These are phyloP conservation scores for Passer montanus DNA, from an alignment of 2,113 vertebrate genomes.

Conservation along the genomic window DNA sequence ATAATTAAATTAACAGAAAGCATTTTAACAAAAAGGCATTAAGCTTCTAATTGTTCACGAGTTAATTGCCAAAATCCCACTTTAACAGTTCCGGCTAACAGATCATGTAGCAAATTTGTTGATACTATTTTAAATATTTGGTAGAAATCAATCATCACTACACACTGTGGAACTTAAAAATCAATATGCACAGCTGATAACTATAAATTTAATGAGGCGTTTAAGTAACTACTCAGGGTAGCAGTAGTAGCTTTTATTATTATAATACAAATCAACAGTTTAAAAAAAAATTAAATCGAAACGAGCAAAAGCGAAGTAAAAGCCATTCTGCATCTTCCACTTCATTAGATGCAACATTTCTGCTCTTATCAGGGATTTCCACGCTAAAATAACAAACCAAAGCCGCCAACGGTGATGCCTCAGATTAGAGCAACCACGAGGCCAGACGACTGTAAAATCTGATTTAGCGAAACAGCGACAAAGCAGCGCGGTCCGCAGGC, in stretches of 20 bases:
- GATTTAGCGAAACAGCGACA: neutral
- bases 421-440: neutral
- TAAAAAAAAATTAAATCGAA: neutral
- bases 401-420: neutral
- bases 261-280: neutral
- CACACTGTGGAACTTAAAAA: neutral
- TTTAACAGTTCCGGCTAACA: neutral
- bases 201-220: neutral
- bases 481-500: neutral
- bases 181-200: neutral
- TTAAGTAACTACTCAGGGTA: neutral
- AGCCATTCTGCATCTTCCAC: neutral
- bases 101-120: neutral
- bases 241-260: neutral
- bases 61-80: neutral
- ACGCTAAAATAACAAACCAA: neutral
- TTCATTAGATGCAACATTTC: neutral
- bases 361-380: neutral
- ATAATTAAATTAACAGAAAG: neutral
- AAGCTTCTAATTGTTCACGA: neutral
- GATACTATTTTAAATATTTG: neutral
- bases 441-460: fast-evolving
- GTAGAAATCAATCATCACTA: neutral
- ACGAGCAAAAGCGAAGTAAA: neutral
- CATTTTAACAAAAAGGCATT: neutral